Percentiles rank a stretch among this genome's conserved stretches.
phyloP scores from a whole-genome alignment of 1,140 invertebrate species.

The Scaptomyza montana region DNA sequence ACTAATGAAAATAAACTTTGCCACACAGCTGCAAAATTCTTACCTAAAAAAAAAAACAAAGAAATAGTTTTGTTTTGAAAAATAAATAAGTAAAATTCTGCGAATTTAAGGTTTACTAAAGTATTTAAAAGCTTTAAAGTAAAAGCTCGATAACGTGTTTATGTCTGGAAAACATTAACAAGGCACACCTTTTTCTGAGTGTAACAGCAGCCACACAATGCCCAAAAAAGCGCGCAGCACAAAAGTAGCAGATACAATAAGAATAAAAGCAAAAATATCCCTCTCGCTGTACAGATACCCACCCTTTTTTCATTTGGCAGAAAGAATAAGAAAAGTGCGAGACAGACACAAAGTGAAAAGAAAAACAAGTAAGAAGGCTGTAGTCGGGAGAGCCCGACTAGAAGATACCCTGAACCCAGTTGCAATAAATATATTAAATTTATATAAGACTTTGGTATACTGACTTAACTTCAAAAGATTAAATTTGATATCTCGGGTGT shows the following conservation, averaged over 20 bases:
- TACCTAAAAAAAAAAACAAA: neutral
- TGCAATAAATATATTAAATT: too few species aligned
- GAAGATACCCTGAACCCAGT: too few species aligned
- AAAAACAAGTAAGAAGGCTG: too few species aligned
- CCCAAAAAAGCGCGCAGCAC: conserved; percentile 66
- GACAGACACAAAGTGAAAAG: conserved; percentile 58
- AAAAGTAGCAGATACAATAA: conserved; percentile 68
- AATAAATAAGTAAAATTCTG: too few species aligned
- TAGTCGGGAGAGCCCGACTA: too few species aligned
- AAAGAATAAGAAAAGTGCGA: conserved; percentile 75
- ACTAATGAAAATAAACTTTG: conserved; percentile 81
- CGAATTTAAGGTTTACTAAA: too few species aligned
- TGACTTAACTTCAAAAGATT: too few species aligned
- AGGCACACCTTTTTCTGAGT: neutral
- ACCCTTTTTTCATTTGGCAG: conserved; percentile 34
- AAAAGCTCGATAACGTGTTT: too few species aligned
- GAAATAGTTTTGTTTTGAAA: neutral
- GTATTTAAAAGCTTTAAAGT: too few species aligned
- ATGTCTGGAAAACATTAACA: too few species aligned
- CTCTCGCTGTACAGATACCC: conserved; percentile 12
- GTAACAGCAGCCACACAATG: conserved; percentile 24
- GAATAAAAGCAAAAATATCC: conserved; percentile 67
- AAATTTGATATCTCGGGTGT: too few species aligned
- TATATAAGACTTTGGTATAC: too few species aligned
- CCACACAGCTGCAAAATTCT: conserved; percentile 56